Base-by-base conservation (phyloP, 2,888 invertebrate species). In the Ecliptopera silaceata region DNA sequence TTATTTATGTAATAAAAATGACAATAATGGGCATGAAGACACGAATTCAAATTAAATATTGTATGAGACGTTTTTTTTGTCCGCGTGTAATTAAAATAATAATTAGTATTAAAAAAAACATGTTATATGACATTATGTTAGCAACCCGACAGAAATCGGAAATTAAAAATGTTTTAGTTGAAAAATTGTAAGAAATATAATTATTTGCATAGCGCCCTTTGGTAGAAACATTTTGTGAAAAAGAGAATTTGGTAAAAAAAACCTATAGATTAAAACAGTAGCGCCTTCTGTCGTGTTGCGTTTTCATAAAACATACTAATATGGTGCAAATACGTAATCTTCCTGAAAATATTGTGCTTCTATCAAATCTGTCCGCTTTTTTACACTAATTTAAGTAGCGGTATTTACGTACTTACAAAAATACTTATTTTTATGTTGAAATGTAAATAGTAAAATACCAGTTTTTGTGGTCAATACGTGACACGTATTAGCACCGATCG, bases 401-500 rank as follows among this genome's bases (percentile, higher is more conserved):
- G n/a, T n/a, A n/a, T n/a, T n/a, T n/a, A n/a, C n/a, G n/a, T n/a
- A n/a, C n/a, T n/a, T n/a, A n/a, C n/a, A n/a, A n/a, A n/a, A n/a
- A n/a, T n/a, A n/a, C n/a, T n/a, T n/a, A n/a, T n/a, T n/a, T n/a
- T n/a, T n/a, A n/a, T n/a, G n/a, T n/a, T n/a, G n/a, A n/a, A n/a
- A n/a, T n/a, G n/a, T n/a, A n/a, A n/a, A n/a, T n/a, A n/a, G n/a
- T n/a, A n/a, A n/a, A n/a, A n/a, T n/a, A n/a, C n/a, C n/a, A n/a
- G n/a, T n/a, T n/a, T n/a, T n/a, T n/a, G n/a, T n/a, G n/a, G n/a
- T n/a, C n/a, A n/a, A n/a, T n/a, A n/a, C n/a, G n/a, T n/a, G n/a
- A n/a, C n/a, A n/a, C n/a, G 11, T 43, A 43, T 15, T 38, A 44
- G 45, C 47, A 49, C 44, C 45, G 29, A 22, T 22, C 2, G 12